Percentiles rank a stretch among this genome's conserved stretches.
These are phyloP conservation scores for Drosophila ohnishii DNA, from an alignment of 1,140 invertebrate genomes.

Conservation along the genomic window DNA sequence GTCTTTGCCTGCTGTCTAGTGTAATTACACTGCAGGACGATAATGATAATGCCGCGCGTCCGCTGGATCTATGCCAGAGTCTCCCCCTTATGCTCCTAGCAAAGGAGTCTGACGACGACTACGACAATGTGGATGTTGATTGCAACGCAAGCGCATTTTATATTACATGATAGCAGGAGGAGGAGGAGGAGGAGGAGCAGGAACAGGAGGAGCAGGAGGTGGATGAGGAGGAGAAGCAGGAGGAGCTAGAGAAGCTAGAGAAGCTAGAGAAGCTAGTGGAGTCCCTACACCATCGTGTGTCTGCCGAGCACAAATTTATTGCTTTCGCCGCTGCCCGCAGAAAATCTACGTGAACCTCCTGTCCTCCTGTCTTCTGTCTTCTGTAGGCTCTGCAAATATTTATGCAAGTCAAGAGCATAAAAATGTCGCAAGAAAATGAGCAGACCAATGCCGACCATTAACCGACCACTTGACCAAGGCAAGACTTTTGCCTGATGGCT, in stretches of 20 bases:
- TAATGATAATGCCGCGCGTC: slow-evolving; percentile 38
- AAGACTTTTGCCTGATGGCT: slow-evolving; percentile 1
- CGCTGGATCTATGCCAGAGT: slow-evolving; percentile 24
- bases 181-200: not conserved
- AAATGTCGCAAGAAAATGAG: slow-evolving; percentile 46
- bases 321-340: slow-evolving; percentile 15
- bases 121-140: slow-evolving; percentile 57
- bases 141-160: slow-evolving; percentile 56
- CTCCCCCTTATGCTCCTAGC: not conserved
- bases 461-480: slow-evolving; percentile 47
- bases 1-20: slow-evolving; percentile 4
- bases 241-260: not conserved
- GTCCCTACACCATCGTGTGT: slow-evolving; percentile 9
- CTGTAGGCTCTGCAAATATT: slow-evolving; percentile 52
- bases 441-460: slow-evolving; percentile 37
- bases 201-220: not conserved
- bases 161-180: slow-evolving; percentile 43
- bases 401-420: slow-evolving; percentile 60
- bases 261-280: not conserved
- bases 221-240: not conserved
- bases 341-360: slow-evolving; percentile 4
- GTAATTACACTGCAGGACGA: slow-evolving; percentile 34
- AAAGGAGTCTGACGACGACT: slow-evolving; percentile 16
- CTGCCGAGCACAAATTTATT: slow-evolving; percentile 48
- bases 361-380: not conserved